phyloP scores from a whole-genome alignment of 1,140 invertebrate species.

The Druon quercuslanigerum region DNA sequence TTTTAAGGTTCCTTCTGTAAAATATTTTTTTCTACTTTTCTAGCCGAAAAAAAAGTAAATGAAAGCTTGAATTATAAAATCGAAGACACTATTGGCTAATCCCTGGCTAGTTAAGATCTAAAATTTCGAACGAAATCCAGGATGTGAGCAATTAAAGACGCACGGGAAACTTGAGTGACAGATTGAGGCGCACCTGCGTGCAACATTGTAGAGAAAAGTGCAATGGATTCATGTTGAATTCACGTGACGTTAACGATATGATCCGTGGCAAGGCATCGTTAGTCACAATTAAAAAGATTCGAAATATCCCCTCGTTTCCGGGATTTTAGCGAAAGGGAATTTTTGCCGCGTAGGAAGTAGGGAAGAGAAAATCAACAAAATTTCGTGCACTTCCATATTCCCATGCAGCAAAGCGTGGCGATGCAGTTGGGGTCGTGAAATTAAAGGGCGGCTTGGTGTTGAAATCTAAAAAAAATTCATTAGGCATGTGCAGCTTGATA shows the following conservation, averaged over 20 bases:
- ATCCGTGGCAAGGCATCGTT: background rate
- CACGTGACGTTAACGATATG: background rate
- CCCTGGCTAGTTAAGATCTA: too few species aligned
- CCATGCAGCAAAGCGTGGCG: conserved; percentile 50
- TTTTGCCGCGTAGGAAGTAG: background rate
- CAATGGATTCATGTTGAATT: background rate
- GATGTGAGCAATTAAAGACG: background rate
- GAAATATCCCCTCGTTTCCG: conserved; percentile 15
- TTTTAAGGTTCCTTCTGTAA: too few species aligned
- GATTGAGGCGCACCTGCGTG: background rate
- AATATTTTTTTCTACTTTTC: too few species aligned
- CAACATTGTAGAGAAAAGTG: conserved; percentile 7
- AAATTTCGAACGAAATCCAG: background rate
- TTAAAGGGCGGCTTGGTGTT: too few species aligned
- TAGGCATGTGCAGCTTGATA: too few species aligned
- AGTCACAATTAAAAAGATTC: background rate
- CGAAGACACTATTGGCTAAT: too few species aligned
- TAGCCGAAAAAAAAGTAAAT: too few species aligned
- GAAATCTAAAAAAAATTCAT: too few species aligned
- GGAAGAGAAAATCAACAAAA: conserved; percentile 35
- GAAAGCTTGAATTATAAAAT: too few species aligned
- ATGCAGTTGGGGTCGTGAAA: too few species aligned
- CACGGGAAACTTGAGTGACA: background rate
- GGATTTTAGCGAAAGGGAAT: conserved; percentile 4
- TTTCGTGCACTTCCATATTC: conserved; percentile 39